These are phyloP conservation scores for Salmo trutta DNA, from an alignment of 2,797 vertebrate genomes.

Conservation along the genomic window DNA sequence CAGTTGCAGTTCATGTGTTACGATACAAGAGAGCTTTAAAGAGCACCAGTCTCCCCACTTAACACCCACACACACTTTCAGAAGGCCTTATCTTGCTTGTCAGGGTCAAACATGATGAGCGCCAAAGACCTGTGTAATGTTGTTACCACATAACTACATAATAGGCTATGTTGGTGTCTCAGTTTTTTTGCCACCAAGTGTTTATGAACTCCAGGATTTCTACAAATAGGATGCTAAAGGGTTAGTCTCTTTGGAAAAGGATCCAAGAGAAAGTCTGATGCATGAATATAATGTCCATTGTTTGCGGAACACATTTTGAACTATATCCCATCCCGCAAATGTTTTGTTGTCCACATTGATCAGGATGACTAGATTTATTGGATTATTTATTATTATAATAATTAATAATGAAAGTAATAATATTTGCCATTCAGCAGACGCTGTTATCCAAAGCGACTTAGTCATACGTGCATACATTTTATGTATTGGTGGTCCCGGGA, in stretches of 20 bases:
- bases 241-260: constrained; percentile 17
- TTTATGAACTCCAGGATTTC: constrained; percentile 45
- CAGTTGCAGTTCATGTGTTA: constrained; percentile 44
- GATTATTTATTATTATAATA: too few relatives aligned
- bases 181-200: constrained; percentile 29
- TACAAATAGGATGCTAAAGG: constrained; percentile 41
- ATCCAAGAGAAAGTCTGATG: neutral
- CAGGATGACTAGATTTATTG: constrained; percentile 14
- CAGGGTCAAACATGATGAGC: constrained; percentile 23
- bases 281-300: neutral
- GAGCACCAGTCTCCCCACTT: constrained; percentile 13
- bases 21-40: constrained; percentile 34
- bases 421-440: too few relatives aligned
- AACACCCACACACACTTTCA: constrained; percentile 16
- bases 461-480: too few relatives aligned
- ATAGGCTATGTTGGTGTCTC: constrained; percentile 25
- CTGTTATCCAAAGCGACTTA: too few relatives aligned
- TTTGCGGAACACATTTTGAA: constrained; percentile 14
- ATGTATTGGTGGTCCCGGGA: too few relatives aligned
- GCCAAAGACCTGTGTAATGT: constrained; percentile 22
- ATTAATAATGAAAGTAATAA: too few relatives aligned
- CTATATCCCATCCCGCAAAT: constrained; percentile 48
- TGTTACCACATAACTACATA: constrained; percentile 12
- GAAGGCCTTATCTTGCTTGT: neutral
- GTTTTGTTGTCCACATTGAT: constrained; percentile 54